Conservation (phyloP, 2,888 invertebrate genomes). For the Scaptomyza tumidula region DNA sequence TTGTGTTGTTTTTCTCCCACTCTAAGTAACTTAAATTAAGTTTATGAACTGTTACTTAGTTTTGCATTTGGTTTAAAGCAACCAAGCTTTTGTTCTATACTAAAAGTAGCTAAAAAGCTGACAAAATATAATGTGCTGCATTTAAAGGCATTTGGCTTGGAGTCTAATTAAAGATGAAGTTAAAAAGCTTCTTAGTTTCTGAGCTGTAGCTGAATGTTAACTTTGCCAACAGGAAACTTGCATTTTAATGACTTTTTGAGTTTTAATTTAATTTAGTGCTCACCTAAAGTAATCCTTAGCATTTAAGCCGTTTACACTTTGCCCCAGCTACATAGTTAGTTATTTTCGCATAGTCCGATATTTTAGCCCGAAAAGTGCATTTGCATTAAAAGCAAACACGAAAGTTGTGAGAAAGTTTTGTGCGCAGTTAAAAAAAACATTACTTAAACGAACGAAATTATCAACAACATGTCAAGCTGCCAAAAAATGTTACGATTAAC, state of each 20-base stretch:
- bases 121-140: slow-evolving; percentile 32
- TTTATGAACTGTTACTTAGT: background rate
- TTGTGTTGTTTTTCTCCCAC: too few relatives aligned
- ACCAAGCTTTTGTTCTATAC: slow-evolving; percentile 4
- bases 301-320: slow-evolving; percentile 33
- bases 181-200: slow-evolving; percentile 50
- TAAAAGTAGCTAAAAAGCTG: slow-evolving; percentile 15
- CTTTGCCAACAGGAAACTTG: slow-evolving; percentile 53
- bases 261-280: slow-evolving; percentile 70
- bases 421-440: slow-evolving; percentile 57
- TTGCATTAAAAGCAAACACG: slow-evolving; percentile 52
- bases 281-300: slow-evolving; percentile 57
- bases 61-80: slow-evolving; percentile 15
- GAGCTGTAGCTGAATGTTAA: slow-evolving; percentile 15
- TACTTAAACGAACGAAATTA: slow-evolving; percentile 56
- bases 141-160: slow-evolving; percentile 34
- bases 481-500: slow-evolving; percentile 58
- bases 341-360: slow-evolving; percentile 36
- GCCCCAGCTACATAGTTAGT: slow-evolving; percentile 4
- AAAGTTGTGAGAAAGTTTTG: slow-evolving; percentile 45
- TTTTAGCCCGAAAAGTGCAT: slow-evolving; percentile 51
- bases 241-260: slow-evolving; percentile 65
- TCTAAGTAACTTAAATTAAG: too few relatives aligned
- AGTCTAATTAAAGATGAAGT: slow-evolving; percentile 48
- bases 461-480: slow-evolving; percentile 74